Percentiles rank a stretch among this genome's conserved stretches.
Evolutionary conservation across 2,113 vertebrate genomes (phyloP).

Genomic region (Ahaetulla prasina): DNA sequence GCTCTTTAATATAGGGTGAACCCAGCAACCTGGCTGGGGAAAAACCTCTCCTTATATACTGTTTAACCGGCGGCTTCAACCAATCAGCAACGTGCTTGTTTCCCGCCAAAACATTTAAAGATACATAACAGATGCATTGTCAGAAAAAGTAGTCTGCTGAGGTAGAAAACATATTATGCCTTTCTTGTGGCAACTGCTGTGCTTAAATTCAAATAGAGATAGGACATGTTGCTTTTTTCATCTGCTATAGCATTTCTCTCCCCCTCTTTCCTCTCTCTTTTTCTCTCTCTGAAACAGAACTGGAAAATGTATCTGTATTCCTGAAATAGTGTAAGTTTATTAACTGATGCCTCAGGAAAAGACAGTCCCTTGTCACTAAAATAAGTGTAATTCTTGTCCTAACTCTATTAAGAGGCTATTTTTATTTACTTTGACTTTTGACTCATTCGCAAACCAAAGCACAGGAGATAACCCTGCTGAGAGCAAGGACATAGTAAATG

Average conservation of each 20-base stretch:
- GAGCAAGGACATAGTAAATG: slow-evolving; percentile 39
- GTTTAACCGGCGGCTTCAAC: too few relatives aligned
- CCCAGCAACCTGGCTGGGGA: too few relatives aligned
- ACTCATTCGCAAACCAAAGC: rapidly evolving
- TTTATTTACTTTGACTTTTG: slow-evolving; percentile 41
- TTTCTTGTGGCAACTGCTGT: not conserved
- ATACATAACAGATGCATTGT: too few relatives aligned
- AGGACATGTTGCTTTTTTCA: not conserved
- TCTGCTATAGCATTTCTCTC: not conserved
- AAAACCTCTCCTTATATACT: too few relatives aligned
- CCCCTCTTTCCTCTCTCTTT: not conserved
- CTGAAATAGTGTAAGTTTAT: slow-evolving; percentile 22
- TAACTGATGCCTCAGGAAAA: not conserved
- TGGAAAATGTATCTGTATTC: slow-evolving; percentile 4
- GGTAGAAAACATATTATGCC: not conserved
- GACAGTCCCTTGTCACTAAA: slow-evolving; percentile 18
- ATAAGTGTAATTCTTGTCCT: not conserved
- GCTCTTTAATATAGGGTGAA: too few relatives aligned
- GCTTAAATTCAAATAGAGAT: not conserved
- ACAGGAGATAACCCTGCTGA: slow-evolving; percentile 18
- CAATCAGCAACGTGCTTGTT: too few relatives aligned
- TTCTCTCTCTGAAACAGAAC: not conserved
- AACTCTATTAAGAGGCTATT: slow-evolving; percentile 16
- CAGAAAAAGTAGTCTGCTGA: not conserved
- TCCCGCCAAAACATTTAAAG: too few relatives aligned